These are phyloP conservation scores for Epizoanthus rinbou DNA, from an alignment of 92 coral and sea anemone species.

Conservation along the genomic window DNA sequence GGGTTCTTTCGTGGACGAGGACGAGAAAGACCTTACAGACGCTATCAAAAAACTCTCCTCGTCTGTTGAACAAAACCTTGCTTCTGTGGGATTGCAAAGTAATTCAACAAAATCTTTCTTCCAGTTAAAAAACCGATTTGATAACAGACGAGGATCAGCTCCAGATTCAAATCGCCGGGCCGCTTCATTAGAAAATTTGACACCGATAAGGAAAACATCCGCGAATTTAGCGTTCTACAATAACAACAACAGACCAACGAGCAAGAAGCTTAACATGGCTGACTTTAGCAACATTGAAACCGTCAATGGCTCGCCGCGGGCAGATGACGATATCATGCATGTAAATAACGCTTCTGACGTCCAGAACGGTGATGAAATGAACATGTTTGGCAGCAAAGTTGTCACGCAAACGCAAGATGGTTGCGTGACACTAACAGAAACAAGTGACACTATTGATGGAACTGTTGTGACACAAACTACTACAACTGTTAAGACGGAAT, in stretches of 20 bases:
- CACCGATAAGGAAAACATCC: conserved; percentile 16
- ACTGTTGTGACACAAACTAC: conserved; percentile 27
- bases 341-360: neutral
- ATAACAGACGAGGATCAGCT: conserved; percentile 24
- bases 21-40: conserved; percentile 44
- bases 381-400: conserved; percentile 4
- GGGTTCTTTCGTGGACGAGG: conserved; percentile 30
- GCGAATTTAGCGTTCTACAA: conserved; percentile 6
- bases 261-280: conserved; percentile 9
- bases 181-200: conserved; percentile 20
- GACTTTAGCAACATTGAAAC: conserved; percentile 17
- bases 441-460: conserved; percentile 10
- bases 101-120: conserved; percentile 7
- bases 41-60: conserved; percentile 33
- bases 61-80: conserved; percentile 43
- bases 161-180: conserved; percentile 34
- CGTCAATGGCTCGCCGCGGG: conserved; percentile 25
- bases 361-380: conserved; percentile 23
- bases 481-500: conserved; percentile 19
- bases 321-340: conserved; percentile 10
- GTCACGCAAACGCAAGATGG: neutral
- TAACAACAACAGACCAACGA: conserved; percentile 24
- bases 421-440: conserved; percentile 16
- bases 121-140: conserved; percentile 18
- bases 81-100: conserved; percentile 12